A percentile compares a stretch with the other conserved stretches of the same genome.
phyloP scores from a whole-genome alignment of 2,113 vertebrate species.

The Carollia perspicillata region DNA sequence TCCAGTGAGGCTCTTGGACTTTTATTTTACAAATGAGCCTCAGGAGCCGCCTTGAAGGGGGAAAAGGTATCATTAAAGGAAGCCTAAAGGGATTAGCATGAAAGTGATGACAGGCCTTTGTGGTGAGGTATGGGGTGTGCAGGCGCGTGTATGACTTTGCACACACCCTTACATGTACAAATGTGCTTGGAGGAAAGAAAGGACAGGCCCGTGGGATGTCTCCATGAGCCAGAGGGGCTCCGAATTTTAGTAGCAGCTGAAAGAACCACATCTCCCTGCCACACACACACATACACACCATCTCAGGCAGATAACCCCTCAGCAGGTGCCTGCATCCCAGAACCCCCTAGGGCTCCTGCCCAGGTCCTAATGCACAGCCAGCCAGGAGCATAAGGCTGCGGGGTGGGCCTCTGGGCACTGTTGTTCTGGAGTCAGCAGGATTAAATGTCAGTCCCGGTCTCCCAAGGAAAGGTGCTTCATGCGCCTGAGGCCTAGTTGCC shows the following conservation, averaged over 20 bases:
- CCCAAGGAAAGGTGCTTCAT: not conserved
- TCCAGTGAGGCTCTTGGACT: not conserved
- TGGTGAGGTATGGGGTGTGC: not conserved
- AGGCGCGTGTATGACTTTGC: not conserved
- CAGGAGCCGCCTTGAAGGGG: not conserved
- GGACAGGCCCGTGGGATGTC: not conserved
- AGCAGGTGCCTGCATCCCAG: not conserved
- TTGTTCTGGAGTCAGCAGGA: too few species aligned
- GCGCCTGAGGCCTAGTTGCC: not conserved
- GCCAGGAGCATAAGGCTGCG: not conserved
- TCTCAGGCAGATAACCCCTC: not conserved
- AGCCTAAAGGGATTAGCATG: not conserved
- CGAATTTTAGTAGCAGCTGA: not conserved
- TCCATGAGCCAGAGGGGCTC: not conserved
- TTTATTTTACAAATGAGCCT: not conserved
- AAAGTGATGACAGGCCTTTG: not conserved
- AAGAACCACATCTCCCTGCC: not conserved
- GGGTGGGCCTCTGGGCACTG: not conserved
- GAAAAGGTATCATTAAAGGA: not conserved
- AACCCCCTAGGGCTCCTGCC: not conserved
- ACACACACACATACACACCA: accelerated
- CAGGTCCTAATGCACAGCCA: not conserved
- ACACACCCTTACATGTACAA: too few species aligned
- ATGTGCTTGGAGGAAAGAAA: not conserved
- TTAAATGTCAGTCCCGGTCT: not conserved